phyloP scores from a whole-genome alignment of 2,888 invertebrate species.

The Choristoneura rosaceana region DNA sequence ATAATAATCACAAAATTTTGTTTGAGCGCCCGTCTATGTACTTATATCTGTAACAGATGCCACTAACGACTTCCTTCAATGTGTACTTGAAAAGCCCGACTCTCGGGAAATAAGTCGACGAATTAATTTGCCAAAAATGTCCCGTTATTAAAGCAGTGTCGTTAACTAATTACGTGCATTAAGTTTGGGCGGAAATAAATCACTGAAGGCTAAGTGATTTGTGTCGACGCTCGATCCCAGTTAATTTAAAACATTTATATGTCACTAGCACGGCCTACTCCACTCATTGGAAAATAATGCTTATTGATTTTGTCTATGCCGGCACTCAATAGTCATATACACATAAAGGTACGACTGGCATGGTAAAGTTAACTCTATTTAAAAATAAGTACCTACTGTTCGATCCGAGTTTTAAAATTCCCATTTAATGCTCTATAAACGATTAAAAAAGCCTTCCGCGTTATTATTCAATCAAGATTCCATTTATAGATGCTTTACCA shows the following conservation, averaged over 20 bases:
- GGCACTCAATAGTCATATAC: background rate
- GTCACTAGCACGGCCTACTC: conserved; percentile 15
- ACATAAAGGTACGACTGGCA: no score
- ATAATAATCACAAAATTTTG: background rate
- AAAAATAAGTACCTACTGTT: background rate
- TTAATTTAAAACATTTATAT: conserved; percentile 32
- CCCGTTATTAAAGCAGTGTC: conserved; percentile 54
- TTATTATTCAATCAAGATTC: conserved; percentile 52
- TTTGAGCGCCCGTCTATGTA: background rate
- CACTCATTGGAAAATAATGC: conserved; percentile 11
- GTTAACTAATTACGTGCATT: conserved; percentile 55
- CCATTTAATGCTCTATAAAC: conserved; percentile 17
- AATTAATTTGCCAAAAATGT: conserved; percentile 46
- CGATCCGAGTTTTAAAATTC: conserved; percentile 1
- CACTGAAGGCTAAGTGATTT: conserved; percentile 49
- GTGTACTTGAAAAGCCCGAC: conserved; percentile 19
- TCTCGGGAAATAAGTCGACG: conserved; percentile 13
- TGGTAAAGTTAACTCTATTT: background rate
- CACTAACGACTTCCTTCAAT: conserved; percentile 19
- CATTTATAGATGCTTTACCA: conserved; percentile 62
- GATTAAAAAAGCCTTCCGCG: conserved; percentile 18
- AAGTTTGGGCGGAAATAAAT: conserved; percentile 53
- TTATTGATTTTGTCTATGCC: background rate
- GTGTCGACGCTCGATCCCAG: conserved; percentile 29
- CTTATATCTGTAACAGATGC: conserved; percentile 9